These are phyloP conservation scores for Leuciscus idus DNA, from an alignment of 2,113 vertebrate genomes.

Conservation along the genomic window DNA sequence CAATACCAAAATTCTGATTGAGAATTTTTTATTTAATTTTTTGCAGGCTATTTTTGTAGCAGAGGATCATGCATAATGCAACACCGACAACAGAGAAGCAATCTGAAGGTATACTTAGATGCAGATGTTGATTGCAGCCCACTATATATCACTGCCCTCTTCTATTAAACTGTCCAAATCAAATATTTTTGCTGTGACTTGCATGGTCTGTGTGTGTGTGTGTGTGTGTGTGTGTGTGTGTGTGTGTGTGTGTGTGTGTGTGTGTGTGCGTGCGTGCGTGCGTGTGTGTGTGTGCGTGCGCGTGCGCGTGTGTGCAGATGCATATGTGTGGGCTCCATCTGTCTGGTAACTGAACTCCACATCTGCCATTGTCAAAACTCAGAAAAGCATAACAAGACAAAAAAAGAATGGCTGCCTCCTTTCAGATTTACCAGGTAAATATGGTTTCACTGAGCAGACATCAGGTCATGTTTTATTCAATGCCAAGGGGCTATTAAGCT, in stretches of 20 bases:
- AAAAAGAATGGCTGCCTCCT: background rate
- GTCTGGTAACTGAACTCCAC: constrained; percentile 18
- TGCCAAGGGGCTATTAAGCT: background rate
- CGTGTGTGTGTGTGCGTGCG: too few species aligned
- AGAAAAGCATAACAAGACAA: constrained; percentile 17
- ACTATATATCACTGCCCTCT: background rate
- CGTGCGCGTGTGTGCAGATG: too few species aligned
- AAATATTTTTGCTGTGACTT: background rate
- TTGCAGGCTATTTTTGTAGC: background rate
- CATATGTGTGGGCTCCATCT: background rate
- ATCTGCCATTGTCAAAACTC: constrained; percentile 31
- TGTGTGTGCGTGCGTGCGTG: too few species aligned
- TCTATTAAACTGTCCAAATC: constrained; percentile 17
- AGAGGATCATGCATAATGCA: background rate
- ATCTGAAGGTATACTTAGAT: background rate
- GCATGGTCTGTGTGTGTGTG: background rate
- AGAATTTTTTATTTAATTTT: background rate
- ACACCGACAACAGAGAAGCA: background rate
- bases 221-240: background rate
- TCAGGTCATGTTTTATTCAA: constrained; percentile 34
- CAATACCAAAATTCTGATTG: background rate
- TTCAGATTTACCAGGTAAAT: background rate
- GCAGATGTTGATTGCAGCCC: background rate
- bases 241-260: too few species aligned
- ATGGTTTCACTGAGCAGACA: background rate